These are phyloP conservation scores for Sminthurinus aureus DNA, from an alignment of 2,888 invertebrate species.

Conservation along the genomic window DNA sequence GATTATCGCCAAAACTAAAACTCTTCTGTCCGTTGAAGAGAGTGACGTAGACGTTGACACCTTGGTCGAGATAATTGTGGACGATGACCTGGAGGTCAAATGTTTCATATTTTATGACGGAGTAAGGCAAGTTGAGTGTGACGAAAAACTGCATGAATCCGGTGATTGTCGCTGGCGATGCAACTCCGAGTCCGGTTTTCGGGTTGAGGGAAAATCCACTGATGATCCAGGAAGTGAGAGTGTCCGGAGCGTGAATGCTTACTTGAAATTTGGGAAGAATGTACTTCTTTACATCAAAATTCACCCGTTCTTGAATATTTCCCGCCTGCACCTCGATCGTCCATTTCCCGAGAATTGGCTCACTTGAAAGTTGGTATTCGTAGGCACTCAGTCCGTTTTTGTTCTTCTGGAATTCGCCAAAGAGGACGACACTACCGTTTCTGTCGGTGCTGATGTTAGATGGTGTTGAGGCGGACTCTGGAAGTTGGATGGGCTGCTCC, in stretches of 20 bases:
- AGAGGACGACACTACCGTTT: not conserved
- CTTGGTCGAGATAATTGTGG: slow-evolving; percentile 66
- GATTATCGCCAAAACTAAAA: not conserved
- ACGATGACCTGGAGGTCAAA: slow-evolving; percentile 66
- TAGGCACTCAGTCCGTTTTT: not conserved
- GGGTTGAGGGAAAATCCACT: slow-evolving; percentile 67
- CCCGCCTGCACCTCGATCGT: not conserved
- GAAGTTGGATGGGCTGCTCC: not conserved
- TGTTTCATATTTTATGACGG: slow-evolving; percentile 67
- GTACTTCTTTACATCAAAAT: slow-evolving; percentile 12
- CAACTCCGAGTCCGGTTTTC: slow-evolving; percentile 65
- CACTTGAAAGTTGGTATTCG: not conserved
- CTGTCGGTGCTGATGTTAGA: not conserved
- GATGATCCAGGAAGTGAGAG: slow-evolving; percentile 68
- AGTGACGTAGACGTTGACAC: slow-evolving; percentile 63
- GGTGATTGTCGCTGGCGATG: slow-evolving; percentile 63
- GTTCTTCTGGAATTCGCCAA: not conserved
- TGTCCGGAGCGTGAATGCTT: slow-evolving; percentile 63
- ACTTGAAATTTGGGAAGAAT: slow-evolving; percentile 22
- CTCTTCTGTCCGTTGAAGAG: slow-evolving; percentile 62
- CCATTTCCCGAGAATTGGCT: slow-evolving; percentile 28
- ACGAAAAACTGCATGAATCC: slow-evolving; percentile 68
- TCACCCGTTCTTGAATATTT: not conserved
- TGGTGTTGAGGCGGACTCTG: not conserved
- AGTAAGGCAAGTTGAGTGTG: slow-evolving; percentile 66